A percentile compares a stretch with the other conserved stretches of the same genome.
These are phyloP conservation scores for Macaria notata DNA, from an alignment of 2,888 invertebrate species.

Conservation along the genomic window DNA sequence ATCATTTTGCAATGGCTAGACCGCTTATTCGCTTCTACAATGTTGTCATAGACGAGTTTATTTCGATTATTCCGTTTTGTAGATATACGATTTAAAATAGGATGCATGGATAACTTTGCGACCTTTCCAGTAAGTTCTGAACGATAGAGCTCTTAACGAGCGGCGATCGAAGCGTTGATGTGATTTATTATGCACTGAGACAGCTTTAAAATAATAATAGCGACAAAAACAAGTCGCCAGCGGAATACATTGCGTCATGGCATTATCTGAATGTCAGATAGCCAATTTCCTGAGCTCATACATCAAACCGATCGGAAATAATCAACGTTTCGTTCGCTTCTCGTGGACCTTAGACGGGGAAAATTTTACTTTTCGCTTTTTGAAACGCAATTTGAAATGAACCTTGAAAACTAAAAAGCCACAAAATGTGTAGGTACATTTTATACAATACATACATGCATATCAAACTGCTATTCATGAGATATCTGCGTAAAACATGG, in stretches of 20 bases:
- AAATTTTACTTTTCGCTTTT: constrained; percentile 30
- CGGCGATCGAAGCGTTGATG: constrained; percentile 42
- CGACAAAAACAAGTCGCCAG: neutral
- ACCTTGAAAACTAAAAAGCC: neutral
- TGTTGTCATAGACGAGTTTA: constrained; percentile 60
- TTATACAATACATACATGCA: too few species aligned
- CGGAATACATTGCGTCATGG: neutral
- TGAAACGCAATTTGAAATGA: constrained; percentile 10
- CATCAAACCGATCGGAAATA: constrained; percentile 4
- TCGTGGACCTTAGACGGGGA: constrained; percentile 32
- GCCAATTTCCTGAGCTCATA: constrained; percentile 7
- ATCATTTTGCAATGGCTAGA: constrained; percentile 67
- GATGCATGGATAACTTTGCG: constrained; percentile 60
- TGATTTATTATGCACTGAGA: neutral
- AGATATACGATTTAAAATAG: constrained; percentile 49
- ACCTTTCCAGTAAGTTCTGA: constrained; percentile 44
- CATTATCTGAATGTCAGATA: constrained; percentile 4
- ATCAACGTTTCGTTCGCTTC: constrained; percentile 42
- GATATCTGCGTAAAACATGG: neutral
- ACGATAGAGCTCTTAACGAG: constrained; percentile 38
- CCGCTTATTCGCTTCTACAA: constrained; percentile 72
- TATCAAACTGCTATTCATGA: too few species aligned
- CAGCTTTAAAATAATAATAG: neutral
- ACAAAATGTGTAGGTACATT: too few species aligned
- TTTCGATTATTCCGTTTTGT: constrained; percentile 64